Evolutionary conservation across 2,888 invertebrate species (phyloP), one percentile per base, ranked within the genome.

Genomic region (Rhingia campestris): DNA sequence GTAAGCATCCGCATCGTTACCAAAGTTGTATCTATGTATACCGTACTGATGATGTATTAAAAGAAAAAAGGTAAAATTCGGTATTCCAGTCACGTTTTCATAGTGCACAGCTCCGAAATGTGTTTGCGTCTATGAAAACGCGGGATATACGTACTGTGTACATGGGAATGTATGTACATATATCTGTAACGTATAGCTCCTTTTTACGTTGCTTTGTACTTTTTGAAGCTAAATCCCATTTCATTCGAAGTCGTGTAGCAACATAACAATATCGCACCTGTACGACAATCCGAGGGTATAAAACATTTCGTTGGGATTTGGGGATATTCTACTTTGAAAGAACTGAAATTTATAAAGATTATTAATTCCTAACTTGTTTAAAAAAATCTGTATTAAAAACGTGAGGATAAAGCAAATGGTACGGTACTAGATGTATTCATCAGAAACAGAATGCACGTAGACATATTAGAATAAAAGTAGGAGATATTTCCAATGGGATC

Each of bases 51-150:
- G 77, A 77, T 77, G 67, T 82, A 77, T 82, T 82, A 67, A 82
- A 82, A 37, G 61, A 54, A 74, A 22, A 80, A 54, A 74, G 67
- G 59, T 59, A 51, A 10, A 33, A 59, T 59, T 59, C 37, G 22
- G 51, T 33, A 77, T 82, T 72, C 72, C 33, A 7, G 73, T 82
- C 73, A 82, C 77, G 77, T 82, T 67, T 67, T 67, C 82, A 77
- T 81, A 81, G 81, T 81, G 81, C 76, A 81, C 70, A 81, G 81
- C 73, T 43, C 54, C 77, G 63, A 82, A 82, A 82, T 82, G 82
- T 82, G 73, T 82, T 77, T 77, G 82, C 77, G 77, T 77, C 82
- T 82, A 73, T 77, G 82, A 77, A 82, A 82, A 81, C 75, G 56
- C 82, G 77, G 66, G 67, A 63, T 47, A 75, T 59, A 77, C 51